Base-by-base conservation (phyloP, 1,140 invertebrate species). In the Paralvinella palmiformis region DNA sequence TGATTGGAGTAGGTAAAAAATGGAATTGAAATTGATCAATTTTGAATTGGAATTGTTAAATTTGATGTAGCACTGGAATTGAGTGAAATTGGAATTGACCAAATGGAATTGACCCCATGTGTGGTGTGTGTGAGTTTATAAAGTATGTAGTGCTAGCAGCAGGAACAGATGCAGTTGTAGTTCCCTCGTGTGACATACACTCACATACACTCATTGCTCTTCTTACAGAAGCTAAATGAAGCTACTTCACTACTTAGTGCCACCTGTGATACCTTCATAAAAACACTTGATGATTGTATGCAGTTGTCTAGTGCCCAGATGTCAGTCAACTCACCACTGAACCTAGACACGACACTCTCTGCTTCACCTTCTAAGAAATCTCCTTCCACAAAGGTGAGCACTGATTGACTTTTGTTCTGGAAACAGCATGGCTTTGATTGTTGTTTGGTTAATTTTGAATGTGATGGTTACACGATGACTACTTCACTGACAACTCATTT, bases 261-360 rank as follows among this genome's bases (percentile, higher is more conserved):
- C 31, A 91, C 89, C 32, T 91, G 89, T 85, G 89, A 91, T 81
- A 90, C 88, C 27, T 91, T 91, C 76, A 90, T 91, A 66, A 85
- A 86, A 69, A 89, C 89, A 7, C 81, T 91, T 67, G 89, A 91
- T 79, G 88, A 90, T 64, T 90, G 88, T 72, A 88, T 91, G 86
- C 85, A 85, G 73, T 70, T 89, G 20, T 82, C 86, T 1, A 85
- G 85, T 69, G 81, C 82, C 31, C 82, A 76, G 62, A 72, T 83
- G 24, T 41, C 41, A 20, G 20, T 41, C 35, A 41, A 60, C 17
- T 22, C n/a, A 24, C 24, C 58, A 22, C 4, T n/a, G 37, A 20
- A 17, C 20, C 5, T 32, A 6, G n/a, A 57, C 55, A 57, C 22
- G 22, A 27, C 55, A 31, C 24, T 32, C 20, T 32, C 55, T 22